Evolutionary conservation across 2,113 vertebrate genomes (phyloP), one percentile per base, ranked within the genome.

Genomic region (Anarrhichthys ocellatus): DNA sequence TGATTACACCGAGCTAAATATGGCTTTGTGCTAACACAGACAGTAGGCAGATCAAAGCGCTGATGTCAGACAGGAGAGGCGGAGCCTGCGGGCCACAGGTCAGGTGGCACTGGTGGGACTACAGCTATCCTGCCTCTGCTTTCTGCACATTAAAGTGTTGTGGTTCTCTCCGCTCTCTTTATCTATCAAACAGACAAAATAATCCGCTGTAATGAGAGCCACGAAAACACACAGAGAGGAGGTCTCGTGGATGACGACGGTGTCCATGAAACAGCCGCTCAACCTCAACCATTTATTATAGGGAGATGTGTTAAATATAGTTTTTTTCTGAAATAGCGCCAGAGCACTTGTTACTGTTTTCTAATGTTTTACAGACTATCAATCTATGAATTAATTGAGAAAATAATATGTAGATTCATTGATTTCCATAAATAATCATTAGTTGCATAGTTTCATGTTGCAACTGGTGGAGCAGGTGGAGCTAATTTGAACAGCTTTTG

Each of bases 1-100:
- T 91, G 90, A 93, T 95, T 91, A 94, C 86, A 83, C 86, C n/a
- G 75, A 92, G 92, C 93, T 95, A 94, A 94, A 94, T 93, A 91
- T 92, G 93, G 93, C 95, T 93, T 92, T 92, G 92, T 92, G 91
- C 93, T 92, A 89, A 91, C 89, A 88, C 88, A 91, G 74, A 88
- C 82, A 87, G 88, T 82, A 92, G 90, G 90, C 89, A 90, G 93
- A 95, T 94, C 93, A 94, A 89, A 93, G 90, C 76, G 20, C 52
- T 93, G 92, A 95, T 93, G 92, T 93, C 93, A 93, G 79, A 74
- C 76, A 65, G 66, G 74, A 78, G 87, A 84, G 94, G 91, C 80
- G 90, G 91, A 88, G 90, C 86, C 74, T 86, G 10, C 68, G 38
- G 88, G 86, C 91, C 88, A 80, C 89, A 88, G 89, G 87, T 94